These are phyloP conservation scores for Homarus gammarus DNA, from an alignment of 2,888 invertebrate species.

Conservation along the genomic window DNA sequence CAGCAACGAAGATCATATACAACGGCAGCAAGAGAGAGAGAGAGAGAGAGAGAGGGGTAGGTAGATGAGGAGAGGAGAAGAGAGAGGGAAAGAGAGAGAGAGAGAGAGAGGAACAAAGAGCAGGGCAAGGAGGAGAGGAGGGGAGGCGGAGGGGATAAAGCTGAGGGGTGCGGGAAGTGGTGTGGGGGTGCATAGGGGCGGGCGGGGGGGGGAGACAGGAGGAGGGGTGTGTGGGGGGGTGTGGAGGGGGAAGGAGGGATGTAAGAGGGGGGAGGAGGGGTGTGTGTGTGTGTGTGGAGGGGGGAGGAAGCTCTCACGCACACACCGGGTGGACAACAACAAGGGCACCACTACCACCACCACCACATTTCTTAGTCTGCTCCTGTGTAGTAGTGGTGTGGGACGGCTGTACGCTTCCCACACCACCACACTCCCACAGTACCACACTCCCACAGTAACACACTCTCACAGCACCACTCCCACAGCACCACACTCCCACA, in stretches of 20 bases:
- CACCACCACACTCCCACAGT: too few species aligned
- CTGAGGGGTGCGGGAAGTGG: neutral
- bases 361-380: neutral
- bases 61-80: neutral
- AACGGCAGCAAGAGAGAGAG: slow-evolving; percentile 6
- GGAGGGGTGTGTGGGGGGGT: neutral
- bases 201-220: neutral
- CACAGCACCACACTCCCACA: too few species aligned
- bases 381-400: too few species aligned
- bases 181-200: neutral
- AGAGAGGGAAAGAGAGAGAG: slow-evolving; percentile 7
- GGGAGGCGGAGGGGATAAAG: neutral
- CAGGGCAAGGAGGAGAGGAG: slow-evolving; percentile 12
- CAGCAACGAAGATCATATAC: too few species aligned
- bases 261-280: neutral
- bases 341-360: neutral
- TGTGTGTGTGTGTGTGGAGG: neutral
- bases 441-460: too few species aligned
- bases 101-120: neutral
- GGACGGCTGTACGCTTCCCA: too few species aligned
- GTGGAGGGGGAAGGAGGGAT: neutral
- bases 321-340: slow-evolving; percentile 4
- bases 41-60: slow-evolving; percentile 9
- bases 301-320: slow-evolving; percentile 14
- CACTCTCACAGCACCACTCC: too few species aligned